Evolutionary conservation across 2,888 invertebrate species (phyloP).

Genomic region (Zhuqinia jingwanae): DNA sequence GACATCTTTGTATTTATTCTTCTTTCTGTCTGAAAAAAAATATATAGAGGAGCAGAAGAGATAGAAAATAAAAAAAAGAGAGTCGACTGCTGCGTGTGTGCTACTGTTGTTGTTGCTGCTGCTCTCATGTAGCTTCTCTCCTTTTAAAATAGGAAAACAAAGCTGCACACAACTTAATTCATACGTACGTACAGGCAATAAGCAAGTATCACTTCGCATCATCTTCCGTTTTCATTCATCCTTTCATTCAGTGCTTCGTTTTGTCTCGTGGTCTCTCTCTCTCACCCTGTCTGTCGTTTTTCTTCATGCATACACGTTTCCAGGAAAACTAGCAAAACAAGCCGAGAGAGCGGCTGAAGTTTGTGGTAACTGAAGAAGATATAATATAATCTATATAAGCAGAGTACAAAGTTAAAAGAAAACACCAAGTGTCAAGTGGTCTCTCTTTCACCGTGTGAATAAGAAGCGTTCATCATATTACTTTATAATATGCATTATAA

Average conservation of each 20-base stretch:
- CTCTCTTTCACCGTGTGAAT: not conserved
- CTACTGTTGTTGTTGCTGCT: conserved; percentile 15
- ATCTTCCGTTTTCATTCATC: conserved; percentile 60
- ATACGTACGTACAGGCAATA: conserved; percentile 25
- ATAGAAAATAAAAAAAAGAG: conserved; percentile 5
- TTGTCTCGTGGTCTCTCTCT: conserved; percentile 58
- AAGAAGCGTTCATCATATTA: too few species aligned
- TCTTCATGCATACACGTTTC: conserved; percentile 36
- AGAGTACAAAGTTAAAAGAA: conserved; percentile 15
- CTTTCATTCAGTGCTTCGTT: conserved; percentile 56
- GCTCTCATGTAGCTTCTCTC: conserved; percentile 25
- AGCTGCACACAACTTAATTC: conserved; percentile 53
- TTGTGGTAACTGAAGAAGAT: conserved; percentile 19
- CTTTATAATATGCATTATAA: not conserved
- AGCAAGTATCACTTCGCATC: conserved; percentile 46
- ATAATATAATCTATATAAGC: too few species aligned
- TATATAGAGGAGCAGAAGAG: conserved; percentile 32
- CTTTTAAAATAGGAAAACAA: conserved; percentile 63
- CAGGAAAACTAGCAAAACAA: conserved; percentile 39
- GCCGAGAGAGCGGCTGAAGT: not conserved
- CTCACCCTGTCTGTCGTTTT: not conserved
- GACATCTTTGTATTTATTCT: conserved; percentile 28
- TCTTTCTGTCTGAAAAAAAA: conserved; percentile 48
- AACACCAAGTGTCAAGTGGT: conserved; percentile 36
- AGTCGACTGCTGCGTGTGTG: conserved; percentile 44